A percentile compares a stretch with the other conserved stretches of the same genome.
phyloP scores from a whole-genome alignment of 2,113 vertebrate species.

The Colaptes auratus region DNA sequence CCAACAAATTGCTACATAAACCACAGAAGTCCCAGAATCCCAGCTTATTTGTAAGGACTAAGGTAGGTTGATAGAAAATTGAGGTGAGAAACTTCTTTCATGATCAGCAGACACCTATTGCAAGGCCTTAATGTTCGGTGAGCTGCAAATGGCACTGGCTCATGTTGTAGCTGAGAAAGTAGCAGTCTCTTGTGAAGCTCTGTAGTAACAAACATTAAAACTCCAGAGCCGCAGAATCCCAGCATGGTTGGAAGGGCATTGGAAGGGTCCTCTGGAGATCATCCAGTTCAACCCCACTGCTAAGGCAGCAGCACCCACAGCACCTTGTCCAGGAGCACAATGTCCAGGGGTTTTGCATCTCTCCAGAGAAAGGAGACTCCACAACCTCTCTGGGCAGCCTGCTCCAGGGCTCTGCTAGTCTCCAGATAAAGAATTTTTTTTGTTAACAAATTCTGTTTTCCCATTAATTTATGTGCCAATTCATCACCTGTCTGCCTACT shows the following conservation, averaged over 20 bases:
- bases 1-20: not conserved
- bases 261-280: not conserved
- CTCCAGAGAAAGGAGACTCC: not conserved
- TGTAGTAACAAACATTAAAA: not conserved
- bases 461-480: not conserved
- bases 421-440: not conserved
- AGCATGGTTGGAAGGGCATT: not conserved
- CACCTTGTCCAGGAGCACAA: not conserved
- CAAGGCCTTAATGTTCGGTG: not conserved
- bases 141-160: not conserved
- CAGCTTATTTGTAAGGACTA: not conserved
- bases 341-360: not conserved
- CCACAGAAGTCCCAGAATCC: not conserved
- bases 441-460: not conserved
- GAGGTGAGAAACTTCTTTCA: not conserved
- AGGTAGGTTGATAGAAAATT: not conserved
- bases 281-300: not conserved
- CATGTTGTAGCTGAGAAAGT: not conserved
- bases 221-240: not conserved
- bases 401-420: not conserved
- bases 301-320: not conserved
- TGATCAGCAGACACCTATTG: not conserved
- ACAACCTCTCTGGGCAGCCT: not conserved
- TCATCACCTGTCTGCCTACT: not conserved
- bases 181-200: not conserved